Percentiles rank a stretch among this genome's conserved stretches.
phyloP scores from a whole-genome alignment of 2,888 invertebrate species.

The Nysson spinosus region DNA sequence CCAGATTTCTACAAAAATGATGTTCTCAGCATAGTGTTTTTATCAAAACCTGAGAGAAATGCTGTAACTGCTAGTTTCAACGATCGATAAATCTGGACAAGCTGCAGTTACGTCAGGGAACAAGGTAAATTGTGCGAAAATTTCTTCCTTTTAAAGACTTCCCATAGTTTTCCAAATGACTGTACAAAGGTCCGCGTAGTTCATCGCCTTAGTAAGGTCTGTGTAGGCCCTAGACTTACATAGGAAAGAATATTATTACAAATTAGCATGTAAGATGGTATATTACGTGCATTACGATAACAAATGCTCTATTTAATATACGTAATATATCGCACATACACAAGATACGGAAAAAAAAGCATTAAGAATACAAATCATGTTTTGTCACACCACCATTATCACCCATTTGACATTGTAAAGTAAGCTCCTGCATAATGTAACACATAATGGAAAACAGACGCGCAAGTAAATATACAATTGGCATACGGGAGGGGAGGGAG shows the following conservation, averaged over 20 bases:
- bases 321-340: conserved; percentile 56
- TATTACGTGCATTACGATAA: conserved; percentile 69
- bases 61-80: conserved; percentile 28
- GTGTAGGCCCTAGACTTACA: conserved; percentile 69
- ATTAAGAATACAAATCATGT: conserved; percentile 44
- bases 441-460: conserved; percentile 31
- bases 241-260: conserved; percentile 69
- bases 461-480: conserved; percentile 40
- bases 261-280: conserved; percentile 69
- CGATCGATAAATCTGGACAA: conserved; percentile 16
- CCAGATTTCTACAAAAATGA: conserved; percentile 14
- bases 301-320: conserved; percentile 56
- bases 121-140: conserved; percentile 45
- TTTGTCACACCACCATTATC: conserved; percentile 56
- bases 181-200: conserved; percentile 75
- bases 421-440: conserved; percentile 45
- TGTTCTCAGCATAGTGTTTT: conserved; percentile 18
- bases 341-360: conserved; percentile 28
- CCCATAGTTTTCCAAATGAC: conserved; percentile 71
- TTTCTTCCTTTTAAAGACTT: conserved; percentile 70
- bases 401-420: conserved; percentile 58
- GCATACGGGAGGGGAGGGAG: conserved; percentile 22
- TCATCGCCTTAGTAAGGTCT: conserved; percentile 74
- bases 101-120: conserved; percentile 21
- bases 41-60: conserved; percentile 7